A percentile compares a stretch with the other conserved stretches of the same genome.
Conservation (phyloP, 1,140 invertebrate genomes). For the Drosophila bocqueti region DNA sequence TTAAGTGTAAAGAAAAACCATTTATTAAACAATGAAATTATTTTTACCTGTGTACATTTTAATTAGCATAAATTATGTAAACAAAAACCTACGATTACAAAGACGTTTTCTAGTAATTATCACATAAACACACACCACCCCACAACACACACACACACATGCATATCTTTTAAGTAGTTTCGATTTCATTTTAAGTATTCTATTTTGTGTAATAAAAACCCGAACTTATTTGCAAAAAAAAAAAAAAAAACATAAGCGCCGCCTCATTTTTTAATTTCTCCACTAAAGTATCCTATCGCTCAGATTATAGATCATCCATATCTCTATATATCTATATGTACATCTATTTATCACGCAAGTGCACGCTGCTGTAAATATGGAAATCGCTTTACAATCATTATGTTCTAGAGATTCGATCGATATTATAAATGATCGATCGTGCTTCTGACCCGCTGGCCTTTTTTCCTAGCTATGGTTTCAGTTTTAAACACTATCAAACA, state of each 20-base stretch:
- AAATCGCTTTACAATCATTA: slow-evolving; percentile 69
- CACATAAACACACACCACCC: slow-evolving; percentile 26
- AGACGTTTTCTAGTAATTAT: slow-evolving; percentile 81
- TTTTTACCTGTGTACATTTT: slow-evolving; percentile 81
- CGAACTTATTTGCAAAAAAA: slow-evolving; percentile 63
- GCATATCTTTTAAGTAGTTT: slow-evolving; percentile 76
- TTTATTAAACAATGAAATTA: slow-evolving; percentile 80
- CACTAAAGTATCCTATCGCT: slow-evolving; percentile 43
- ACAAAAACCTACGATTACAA: slow-evolving; percentile 76
- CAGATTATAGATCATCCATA: slow-evolving; percentile 48
- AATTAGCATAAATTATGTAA: slow-evolving; percentile 79
- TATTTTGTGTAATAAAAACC: slow-evolving; percentile 78
- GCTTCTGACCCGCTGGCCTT: slow-evolving; percentile 40
- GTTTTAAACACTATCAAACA: slow-evolving; percentile 36
- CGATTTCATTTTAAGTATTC: slow-evolving; percentile 79
- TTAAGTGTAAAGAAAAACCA: slow-evolving; percentile 56
- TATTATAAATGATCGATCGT: slow-evolving; percentile 16
- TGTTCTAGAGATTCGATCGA: slow-evolving; percentile 55
- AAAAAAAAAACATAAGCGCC: not conserved
- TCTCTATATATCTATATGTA: slow-evolving; percentile 23
- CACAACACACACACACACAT: slow-evolving; percentile 36
- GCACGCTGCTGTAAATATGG: slow-evolving; percentile 62
- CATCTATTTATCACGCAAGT: slow-evolving; percentile 44
- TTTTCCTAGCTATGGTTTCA: slow-evolving; percentile 81
- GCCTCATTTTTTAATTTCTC: slow-evolving; percentile 18